These are phyloP conservation scores for Gallinago jamesoni DNA, from an alignment of 2,113 vertebrate species.

Conservation along the genomic window DNA sequence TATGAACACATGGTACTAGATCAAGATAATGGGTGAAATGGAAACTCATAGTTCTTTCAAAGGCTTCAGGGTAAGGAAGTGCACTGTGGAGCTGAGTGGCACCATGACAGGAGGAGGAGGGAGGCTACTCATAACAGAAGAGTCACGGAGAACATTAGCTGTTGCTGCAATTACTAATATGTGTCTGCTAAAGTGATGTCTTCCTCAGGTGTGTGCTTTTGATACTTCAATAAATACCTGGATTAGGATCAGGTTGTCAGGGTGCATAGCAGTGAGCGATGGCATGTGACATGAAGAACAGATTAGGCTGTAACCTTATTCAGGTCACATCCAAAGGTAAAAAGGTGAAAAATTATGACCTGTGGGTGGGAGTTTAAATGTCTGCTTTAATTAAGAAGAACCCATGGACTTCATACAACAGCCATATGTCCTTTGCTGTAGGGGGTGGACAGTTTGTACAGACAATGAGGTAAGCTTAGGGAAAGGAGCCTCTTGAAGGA, in stretches of 20 bases:
- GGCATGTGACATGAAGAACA: neutral
- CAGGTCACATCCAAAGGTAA: neutral
- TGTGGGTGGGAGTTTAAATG: neutral
- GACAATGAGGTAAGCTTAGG: neutral
- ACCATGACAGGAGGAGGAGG: neutral
- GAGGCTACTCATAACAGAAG: fast-evolving
- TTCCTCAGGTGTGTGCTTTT: neutral
- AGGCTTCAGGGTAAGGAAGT: neutral
- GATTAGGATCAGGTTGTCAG: neutral
- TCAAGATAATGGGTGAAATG: neutral
- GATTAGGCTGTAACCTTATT: neutral
- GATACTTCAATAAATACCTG: neutral
- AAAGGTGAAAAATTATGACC: neutral
- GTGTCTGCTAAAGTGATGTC: neutral
- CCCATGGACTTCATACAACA: neutral
- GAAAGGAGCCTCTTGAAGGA: neutral
- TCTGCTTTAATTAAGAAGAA: neutral
- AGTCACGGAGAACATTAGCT: neutral
- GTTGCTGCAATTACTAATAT: neutral
- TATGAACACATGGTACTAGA: neutral
- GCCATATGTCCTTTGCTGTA: fast-evolving
- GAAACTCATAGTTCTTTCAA: neutral
- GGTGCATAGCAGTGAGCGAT: no score
- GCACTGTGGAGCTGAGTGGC: neutral
- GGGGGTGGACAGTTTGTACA: neutral